Conservation (phyloP, 2,888 invertebrate genomes). For the Chymomyza fuscimana region DNA sequence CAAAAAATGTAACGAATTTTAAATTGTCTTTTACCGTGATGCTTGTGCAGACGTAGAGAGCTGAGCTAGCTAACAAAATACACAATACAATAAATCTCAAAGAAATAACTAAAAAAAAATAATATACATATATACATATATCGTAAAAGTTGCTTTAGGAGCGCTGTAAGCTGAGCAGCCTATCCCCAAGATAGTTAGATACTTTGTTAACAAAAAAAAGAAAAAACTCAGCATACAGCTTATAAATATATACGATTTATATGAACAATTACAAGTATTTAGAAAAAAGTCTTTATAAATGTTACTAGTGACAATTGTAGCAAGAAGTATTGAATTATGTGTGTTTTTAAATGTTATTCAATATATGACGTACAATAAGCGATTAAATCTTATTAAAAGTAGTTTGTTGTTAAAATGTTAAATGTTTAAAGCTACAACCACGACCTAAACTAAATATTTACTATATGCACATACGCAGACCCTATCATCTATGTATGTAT, state of each 20-base stretch:
- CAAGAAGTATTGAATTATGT: constrained; percentile 47
- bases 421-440: constrained; percentile 57
- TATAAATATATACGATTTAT: constrained; percentile 12
- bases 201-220: constrained; percentile 1
- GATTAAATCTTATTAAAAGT: constrained; percentile 45
- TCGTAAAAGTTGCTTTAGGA: background rate
- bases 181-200: background rate
- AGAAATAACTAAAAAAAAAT: background rate
- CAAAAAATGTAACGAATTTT: constrained; percentile 47
- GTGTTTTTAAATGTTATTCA: constrained; percentile 71
- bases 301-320: constrained; percentile 66
- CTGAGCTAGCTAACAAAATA: background rate
- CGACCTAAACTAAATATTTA: constrained; percentile 1
- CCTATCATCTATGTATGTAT: constrained; percentile 22
- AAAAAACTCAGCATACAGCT: constrained; percentile 28
- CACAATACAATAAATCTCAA: constrained; percentile 3
- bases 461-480: background rate
- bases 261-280: background rate
- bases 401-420: constrained; percentile 73
- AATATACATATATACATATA: background rate
- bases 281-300: constrained; percentile 55
- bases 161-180: background rate
- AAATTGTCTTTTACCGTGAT: constrained; percentile 12
- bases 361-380: constrained; percentile 27
- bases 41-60: background rate